phyloP scores from a whole-genome alignment of 2,888 invertebrate species.

The Crocallis elinguaria region DNA sequence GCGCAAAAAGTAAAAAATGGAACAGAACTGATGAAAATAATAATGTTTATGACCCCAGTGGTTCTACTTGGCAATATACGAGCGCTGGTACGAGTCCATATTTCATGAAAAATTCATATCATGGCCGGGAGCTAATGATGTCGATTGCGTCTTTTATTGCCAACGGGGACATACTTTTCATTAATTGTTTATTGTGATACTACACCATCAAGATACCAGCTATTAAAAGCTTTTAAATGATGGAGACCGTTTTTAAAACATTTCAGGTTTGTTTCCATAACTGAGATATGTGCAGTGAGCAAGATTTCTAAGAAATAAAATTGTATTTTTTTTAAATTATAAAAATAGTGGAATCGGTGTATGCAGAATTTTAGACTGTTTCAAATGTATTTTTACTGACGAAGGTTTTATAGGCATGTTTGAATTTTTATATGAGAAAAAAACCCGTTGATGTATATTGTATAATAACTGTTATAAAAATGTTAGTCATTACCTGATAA shows the following conservation, averaged over 20 bases:
- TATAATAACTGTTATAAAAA: no score
- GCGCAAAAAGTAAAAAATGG: slow-evolving; percentile 63
- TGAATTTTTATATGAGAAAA: no score
- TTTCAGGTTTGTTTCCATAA: no score
- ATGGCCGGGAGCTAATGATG: slow-evolving; percentile 76
- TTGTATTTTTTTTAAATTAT: no score
- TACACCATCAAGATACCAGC: slow-evolving; percentile 47
- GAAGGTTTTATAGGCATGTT: no score
- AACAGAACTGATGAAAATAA: slow-evolving; percentile 66
- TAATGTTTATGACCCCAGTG: slow-evolving; percentile 55
- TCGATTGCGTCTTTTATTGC: slow-evolving; percentile 77
- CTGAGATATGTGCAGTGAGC: no score
- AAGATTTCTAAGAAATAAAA: no score
- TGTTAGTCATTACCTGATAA: no score
- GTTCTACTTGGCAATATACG: slow-evolving; percentile 60
- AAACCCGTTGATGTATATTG: no score
- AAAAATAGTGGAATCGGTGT: no score
- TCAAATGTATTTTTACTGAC: no score
- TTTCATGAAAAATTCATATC: slow-evolving; percentile 84
- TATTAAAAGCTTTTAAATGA: slow-evolving; percentile 28
- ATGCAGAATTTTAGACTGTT: no score
- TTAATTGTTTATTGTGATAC: slow-evolving; percentile 71
- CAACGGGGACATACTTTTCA: slow-evolving; percentile 73
- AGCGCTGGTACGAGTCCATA: slow-evolving; percentile 67
- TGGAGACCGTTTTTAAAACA: slow-evolving; percentile 22